Percentiles rank a stretch among this genome's conserved stretches.
These are phyloP conservation scores for Alligator mississippiensis DNA, from an alignment of 2,113 vertebrate species.

Conservation along the genomic window DNA sequence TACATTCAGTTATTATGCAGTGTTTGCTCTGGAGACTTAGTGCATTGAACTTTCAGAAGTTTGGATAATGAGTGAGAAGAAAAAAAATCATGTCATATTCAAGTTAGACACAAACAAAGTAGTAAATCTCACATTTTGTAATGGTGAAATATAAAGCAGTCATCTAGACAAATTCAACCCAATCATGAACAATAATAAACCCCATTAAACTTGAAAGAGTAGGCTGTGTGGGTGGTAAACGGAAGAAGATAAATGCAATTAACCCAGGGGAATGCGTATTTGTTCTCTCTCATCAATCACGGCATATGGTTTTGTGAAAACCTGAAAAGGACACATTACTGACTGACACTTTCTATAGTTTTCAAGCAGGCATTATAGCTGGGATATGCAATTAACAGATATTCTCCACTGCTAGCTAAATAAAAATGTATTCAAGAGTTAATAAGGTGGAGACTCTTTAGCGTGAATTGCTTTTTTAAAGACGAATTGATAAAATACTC, in stretches of 20 bases:
- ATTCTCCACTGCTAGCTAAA: not conserved
- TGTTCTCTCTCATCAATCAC: slow-evolving; percentile 27
- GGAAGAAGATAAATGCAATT: slow-evolving; percentile 33
- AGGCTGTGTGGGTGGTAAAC: slow-evolving; percentile 35
- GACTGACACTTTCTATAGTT: not conserved
- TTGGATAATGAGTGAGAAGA: not conserved
- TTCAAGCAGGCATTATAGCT: not conserved
- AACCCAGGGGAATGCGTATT: slow-evolving; percentile 39
- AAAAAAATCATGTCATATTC: not conserved
- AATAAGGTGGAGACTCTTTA: not conserved
- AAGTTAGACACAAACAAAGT: slow-evolving; percentile 1
- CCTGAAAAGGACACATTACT: not conserved
- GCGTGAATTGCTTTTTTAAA: slow-evolving; percentile 7
- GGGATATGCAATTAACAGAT: not conserved
- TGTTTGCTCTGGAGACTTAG: not conserved
- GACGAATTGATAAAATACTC: not conserved
- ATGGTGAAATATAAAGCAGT: not conserved
- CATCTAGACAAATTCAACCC: slow-evolving; percentile 29
- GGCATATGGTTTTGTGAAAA: slow-evolving; percentile 3
- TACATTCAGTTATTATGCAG: not conserved
- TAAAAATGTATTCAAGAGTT: not conserved
- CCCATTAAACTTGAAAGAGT: slow-evolving; percentile 8
- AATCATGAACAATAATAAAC: slow-evolving; percentile 33
- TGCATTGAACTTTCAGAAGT: not conserved
- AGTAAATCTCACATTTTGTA: slow-evolving; percentile 30